phyloP scores from a whole-genome alignment of 2,888 invertebrate genomes.

The Dione vanillae region DNA sequence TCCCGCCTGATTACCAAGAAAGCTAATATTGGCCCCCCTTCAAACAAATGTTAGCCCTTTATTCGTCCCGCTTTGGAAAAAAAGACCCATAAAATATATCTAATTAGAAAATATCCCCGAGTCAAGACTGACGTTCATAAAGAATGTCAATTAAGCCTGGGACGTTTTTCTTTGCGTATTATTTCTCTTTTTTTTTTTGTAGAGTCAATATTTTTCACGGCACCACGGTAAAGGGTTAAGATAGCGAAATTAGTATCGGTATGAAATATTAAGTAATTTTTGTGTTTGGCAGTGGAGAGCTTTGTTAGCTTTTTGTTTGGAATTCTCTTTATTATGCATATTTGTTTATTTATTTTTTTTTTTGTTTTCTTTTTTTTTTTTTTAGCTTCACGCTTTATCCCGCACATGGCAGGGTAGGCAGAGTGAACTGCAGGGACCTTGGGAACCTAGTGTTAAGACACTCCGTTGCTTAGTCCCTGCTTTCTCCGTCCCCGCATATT shows the following conservation, averaged over 20 bases:
- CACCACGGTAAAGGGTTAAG: conserved; percentile 81
- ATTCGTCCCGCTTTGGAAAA: conserved; percentile 80
- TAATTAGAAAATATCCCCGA: conserved; percentile 85
- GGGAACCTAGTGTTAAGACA: too few relatives aligned
- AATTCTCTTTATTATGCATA: conserved; percentile 50
- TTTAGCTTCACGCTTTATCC: too few relatives aligned
- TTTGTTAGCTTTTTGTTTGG: conserved; percentile 53
- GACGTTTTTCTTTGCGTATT: conserved; percentile 68
- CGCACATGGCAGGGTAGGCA: too few relatives aligned
- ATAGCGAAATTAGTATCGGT: conserved; percentile 84
- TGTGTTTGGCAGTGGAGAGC: conserved; percentile 68
- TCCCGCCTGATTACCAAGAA: conserved; percentile 81
- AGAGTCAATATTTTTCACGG: conserved; percentile 72
- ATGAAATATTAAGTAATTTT: conserved; percentile 84
- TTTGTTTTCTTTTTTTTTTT: too few relatives aligned
- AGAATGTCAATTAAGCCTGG: conserved; percentile 84
- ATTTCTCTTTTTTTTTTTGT: conserved; percentile 43
- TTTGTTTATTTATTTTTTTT: too few relatives aligned
- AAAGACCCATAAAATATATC: conserved; percentile 84
- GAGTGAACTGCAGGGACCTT: too few relatives aligned
- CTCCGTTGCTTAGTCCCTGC: too few relatives aligned
- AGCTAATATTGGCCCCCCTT: conserved; percentile 82
- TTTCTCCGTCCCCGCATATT: too few relatives aligned
- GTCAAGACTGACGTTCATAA: conserved; percentile 84
- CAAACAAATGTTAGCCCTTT: conserved; percentile 84